These are phyloP conservation scores for Apodemia zela DNA, from an alignment of 2,888 invertebrate genomes.

Conservation along the genomic window DNA sequence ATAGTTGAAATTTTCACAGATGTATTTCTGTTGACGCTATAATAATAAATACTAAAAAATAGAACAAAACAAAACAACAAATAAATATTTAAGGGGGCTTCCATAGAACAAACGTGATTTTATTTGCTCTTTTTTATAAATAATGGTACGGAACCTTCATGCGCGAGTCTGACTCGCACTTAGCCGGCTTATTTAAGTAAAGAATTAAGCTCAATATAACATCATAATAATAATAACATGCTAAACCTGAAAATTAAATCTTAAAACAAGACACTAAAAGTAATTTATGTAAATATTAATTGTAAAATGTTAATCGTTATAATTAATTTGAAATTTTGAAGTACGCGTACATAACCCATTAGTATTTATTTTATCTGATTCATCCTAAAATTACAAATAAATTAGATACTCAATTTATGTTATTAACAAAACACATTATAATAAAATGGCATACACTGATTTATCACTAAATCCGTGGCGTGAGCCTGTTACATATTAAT, in stretches of 20 bases:
- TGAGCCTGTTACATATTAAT: constrained; percentile 27
- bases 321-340: not conserved
- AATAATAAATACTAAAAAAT: too few species aligned
- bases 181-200: too few species aligned
- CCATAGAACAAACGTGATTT: too few species aligned
- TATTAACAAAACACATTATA: constrained; percentile 15
- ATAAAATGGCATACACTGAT: constrained; percentile 17
- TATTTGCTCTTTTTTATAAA: too few species aligned
- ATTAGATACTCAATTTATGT: constrained; percentile 6
- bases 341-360: not conserved
- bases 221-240: too few species aligned
- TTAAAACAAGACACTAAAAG: not conserved
- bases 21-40: too few species aligned
- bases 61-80: too few species aligned
- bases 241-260: not conserved
- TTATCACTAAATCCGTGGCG: constrained; percentile 24
- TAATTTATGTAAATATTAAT: not conserved
- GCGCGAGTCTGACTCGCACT: too few species aligned
- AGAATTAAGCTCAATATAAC: too few species aligned
- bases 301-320: not conserved
- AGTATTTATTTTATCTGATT: not conserved
- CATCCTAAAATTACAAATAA: constrained; percentile 2
- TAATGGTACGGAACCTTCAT: too few species aligned
- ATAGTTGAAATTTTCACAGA: too few species aligned
- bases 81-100: too few species aligned